Conservation (phyloP, 2,797 vertebrate genomes). For the Sorex maritimensis region DNA sequence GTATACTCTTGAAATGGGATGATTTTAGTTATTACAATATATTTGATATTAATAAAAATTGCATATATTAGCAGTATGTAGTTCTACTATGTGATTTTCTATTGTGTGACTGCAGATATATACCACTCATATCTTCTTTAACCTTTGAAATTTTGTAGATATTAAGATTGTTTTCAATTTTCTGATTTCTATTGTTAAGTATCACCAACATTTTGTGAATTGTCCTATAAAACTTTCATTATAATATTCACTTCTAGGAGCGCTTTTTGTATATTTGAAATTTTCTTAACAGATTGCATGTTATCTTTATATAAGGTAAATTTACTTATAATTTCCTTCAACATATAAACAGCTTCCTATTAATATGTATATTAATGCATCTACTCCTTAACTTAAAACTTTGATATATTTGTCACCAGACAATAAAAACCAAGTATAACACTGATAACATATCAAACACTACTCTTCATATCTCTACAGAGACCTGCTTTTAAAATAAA, state of each 20-base stretch:
- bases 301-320: neutral
- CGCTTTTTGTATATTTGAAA: neutral
- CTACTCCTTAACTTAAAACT: neutral
- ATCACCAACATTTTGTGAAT: neutral
- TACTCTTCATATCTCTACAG: neutral
- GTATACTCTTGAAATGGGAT: neutral
- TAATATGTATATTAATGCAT: neutral
- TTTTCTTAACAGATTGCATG: neutral
- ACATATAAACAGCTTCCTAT: no score
- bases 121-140: neutral
- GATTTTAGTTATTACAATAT: neutral
- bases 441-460: neutral
- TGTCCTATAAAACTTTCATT: neutral
- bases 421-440: neutral
- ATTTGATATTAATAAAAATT: neutral
- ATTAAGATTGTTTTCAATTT: neutral
- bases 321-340: neutral
- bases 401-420: neutral
- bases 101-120: neutral
- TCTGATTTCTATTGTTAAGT: neutral
- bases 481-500: neutral
- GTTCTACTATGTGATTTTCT: neutral
- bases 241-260: neutral
- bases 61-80: no score
- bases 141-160: neutral